Conservation (phyloP, 2,113 vertebrate genomes). For the Brachyistius frenatus region DNA sequence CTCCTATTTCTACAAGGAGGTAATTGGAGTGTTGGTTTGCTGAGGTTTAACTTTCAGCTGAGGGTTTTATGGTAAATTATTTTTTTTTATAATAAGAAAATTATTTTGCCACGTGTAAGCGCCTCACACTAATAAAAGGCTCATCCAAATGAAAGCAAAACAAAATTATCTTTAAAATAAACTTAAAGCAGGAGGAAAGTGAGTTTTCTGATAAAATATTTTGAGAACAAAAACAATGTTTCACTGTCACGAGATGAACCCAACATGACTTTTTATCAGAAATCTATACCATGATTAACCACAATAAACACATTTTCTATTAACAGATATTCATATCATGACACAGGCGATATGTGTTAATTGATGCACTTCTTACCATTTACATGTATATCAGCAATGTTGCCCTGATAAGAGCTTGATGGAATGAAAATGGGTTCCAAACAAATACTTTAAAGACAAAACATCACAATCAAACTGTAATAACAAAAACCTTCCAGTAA, state of each 20-base stretch:
- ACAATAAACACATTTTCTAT: background rate
- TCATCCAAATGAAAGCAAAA: constrained; percentile 37
- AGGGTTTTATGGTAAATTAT: constrained; percentile 49
- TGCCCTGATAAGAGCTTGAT: too few relatives aligned
- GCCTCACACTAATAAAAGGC: constrained; percentile 3
- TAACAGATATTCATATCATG: background rate
- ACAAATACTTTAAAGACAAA: too few relatives aligned
- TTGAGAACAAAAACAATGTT: background rate
- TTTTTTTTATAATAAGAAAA: constrained; percentile 30
- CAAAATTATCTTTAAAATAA: constrained; percentile 10
- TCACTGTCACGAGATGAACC: background rate
- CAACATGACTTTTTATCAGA: background rate
- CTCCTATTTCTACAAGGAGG: constrained; percentile 28
- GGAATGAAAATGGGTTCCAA: too few relatives aligned
- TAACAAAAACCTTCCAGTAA: too few relatives aligned
- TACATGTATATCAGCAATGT: too few relatives aligned
- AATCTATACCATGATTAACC: background rate
- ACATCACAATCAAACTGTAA: too few relatives aligned
- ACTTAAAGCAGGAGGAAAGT: background rate
- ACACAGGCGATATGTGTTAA: too few relatives aligned
- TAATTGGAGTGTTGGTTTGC: constrained; percentile 49
- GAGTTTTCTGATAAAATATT: constrained; percentile 1
- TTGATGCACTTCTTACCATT: too few relatives aligned
- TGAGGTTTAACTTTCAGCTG: constrained; percentile 52
- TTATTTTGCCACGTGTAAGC: constrained; percentile 20